Conservation (phyloP, 2,797 vertebrate genomes). For the Hylomyscus alleni region DNA sequence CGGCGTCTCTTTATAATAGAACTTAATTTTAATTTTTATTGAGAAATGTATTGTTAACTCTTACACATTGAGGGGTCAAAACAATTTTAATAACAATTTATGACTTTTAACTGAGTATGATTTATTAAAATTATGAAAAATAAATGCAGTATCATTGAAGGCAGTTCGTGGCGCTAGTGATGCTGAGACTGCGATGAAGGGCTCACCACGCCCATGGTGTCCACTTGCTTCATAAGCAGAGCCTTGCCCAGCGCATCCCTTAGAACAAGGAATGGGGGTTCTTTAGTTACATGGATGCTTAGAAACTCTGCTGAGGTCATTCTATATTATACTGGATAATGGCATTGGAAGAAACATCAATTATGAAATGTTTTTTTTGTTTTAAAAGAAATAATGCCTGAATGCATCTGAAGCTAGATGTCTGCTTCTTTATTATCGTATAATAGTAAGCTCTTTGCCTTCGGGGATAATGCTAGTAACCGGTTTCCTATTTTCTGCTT, state of each 20-base stretch:
- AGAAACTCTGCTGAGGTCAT: not conserved
- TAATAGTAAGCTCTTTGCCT: not conserved
- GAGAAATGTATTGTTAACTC: conserved; percentile 10
- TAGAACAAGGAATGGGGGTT: not conserved
- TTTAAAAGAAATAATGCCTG: conserved; percentile 29
- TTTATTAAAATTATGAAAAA: conserved; percentile 13
- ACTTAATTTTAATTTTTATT: conserved; percentile 7
- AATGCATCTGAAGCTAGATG: not conserved
- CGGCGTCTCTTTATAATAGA: not conserved
- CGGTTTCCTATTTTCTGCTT: not conserved
- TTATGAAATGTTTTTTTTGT: conserved; percentile 20
- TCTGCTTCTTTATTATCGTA: not conserved
- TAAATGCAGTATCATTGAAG: not conserved
- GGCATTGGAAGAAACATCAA: not conserved
- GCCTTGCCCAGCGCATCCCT: not conserved
- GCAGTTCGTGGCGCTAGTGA: not conserved
- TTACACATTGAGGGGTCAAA: conserved; percentile 9
- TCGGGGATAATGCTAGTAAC: not conserved
- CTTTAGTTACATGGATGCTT: not conserved
- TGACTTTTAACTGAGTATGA: conserved; percentile 33
- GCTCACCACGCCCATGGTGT: not conserved
- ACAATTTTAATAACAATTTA: not conserved
- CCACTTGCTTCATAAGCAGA: not conserved
- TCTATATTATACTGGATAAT: not conserved
- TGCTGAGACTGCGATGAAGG: not conserved